Conservation (phyloP, 1,140 invertebrate species). For the Chironomus tepperi region DNA sequence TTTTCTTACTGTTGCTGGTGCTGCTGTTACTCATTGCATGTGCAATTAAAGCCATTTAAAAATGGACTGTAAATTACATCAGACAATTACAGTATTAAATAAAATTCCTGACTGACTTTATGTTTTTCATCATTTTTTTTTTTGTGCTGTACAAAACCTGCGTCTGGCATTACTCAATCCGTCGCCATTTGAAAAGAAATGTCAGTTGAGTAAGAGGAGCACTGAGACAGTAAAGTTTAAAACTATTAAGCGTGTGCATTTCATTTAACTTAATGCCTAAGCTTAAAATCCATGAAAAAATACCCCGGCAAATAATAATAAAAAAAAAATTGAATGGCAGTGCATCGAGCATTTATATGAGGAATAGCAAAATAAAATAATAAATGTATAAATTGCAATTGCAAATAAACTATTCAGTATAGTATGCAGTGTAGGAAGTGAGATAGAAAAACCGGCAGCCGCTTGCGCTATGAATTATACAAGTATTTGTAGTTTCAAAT, state of each 20-base stretch:
- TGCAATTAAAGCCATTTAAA: not conserved
- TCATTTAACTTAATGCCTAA: not conserved
- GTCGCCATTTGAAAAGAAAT: not conserved
- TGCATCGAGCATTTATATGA: no score
- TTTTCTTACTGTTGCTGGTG: not conserved
- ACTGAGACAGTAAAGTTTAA: not conserved
- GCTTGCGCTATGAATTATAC: not conserved
- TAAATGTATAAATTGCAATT: slow-evolving; percentile 15
- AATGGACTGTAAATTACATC: slow-evolving; percentile 8
- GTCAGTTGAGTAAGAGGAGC: not conserved
- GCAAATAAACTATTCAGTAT: not conserved
- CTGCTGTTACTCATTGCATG: not conserved
- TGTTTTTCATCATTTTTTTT: not conserved
- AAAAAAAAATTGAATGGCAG: not conserved
- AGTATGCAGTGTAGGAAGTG: slow-evolving; percentile 1
- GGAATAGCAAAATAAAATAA: not conserved
- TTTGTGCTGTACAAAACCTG: no score
- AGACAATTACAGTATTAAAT: not conserved
- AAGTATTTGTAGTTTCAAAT: slow-evolving; percentile 1
- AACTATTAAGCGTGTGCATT: slow-evolving; percentile 12
- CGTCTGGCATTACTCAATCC: slow-evolving; percentile 11
- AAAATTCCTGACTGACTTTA: no score
- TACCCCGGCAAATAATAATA: not conserved
- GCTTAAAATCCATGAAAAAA: not conserved
- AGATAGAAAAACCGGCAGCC: slow-evolving; percentile 10